Conservation (phyloP, 2,113 vertebrate genomes). For the Triplophysa tibetana region DNA sequence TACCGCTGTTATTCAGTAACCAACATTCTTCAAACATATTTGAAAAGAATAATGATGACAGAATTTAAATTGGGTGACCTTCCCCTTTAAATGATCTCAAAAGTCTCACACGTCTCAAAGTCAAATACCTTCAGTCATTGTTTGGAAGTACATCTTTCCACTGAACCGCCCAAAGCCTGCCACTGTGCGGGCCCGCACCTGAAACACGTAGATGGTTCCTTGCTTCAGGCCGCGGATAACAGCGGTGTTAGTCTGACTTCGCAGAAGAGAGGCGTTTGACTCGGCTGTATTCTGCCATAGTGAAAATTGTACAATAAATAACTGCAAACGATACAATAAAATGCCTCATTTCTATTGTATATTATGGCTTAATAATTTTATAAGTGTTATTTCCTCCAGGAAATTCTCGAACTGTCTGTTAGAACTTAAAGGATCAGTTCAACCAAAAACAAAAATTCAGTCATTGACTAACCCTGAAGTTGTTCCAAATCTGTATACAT, state of each 20-base stretch:
- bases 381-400: too few relatives aligned
- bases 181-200: constrained; percentile 93
- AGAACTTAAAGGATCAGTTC: background rate
- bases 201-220: constrained; percentile 94
- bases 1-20: too few relatives aligned
- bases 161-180: constrained; percentile 94
- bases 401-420: too few relatives aligned
- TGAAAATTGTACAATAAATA: constrained; percentile 10
- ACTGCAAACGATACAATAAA: too few relatives aligned
- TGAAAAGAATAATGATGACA: too few relatives aligned
- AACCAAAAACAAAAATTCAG: too few relatives aligned
- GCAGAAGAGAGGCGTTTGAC: constrained; percentile 85
- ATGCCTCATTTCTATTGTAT: too few relatives aligned
- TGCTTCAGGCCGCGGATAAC: constrained; percentile 84
- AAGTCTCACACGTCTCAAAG: background rate
- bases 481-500: too few relatives aligned
- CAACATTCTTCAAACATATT: too few relatives aligned
- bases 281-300: constrained; percentile 82
- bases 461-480: too few relatives aligned
- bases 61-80: too few relatives aligned
- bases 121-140: constrained; percentile 91
- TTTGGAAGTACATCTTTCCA: constrained; percentile 98
- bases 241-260: constrained; percentile 92
- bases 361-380: too few relatives aligned
- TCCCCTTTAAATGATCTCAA: background rate